Evolutionary conservation across 1,140 invertebrate genomes (phyloP), one percentile per base, ranked within the genome.

Genomic region (Lethocerus indicus): DNA sequence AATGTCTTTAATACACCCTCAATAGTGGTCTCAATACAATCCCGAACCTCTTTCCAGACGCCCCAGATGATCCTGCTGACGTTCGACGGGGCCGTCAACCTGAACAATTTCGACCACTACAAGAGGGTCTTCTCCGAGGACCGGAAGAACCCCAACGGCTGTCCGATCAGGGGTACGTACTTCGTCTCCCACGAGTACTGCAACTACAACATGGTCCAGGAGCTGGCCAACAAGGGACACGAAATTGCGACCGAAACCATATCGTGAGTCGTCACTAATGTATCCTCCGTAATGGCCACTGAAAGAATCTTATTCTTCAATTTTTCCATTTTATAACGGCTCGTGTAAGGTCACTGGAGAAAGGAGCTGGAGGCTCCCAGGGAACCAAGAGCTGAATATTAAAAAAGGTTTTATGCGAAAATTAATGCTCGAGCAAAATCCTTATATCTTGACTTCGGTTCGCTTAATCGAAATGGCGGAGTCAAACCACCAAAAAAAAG

Each of bases 181-280:
- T 96, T 95, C 66, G 74, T 93, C 52, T 87, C 90, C 6, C 89
- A 95, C 62, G 88, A 93, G 63, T 94, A 90, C 67, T 90, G 87
- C 59, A 89, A 95, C 66, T 95, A 95, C 66, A 84, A 84, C 49
- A 83, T 88, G 75, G 84, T 93, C 5, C 86, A 93, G 64, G 69
- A 83, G 56, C 68, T 94, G 28, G 88, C 88, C 45, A 79, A 84
- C 59, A 76, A 83, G 54, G 88, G 89, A 25, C 85, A 93, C 57
- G 91, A 96, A 71, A 89, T 95, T 54, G 90, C 79, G 14, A 83
- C 86, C 3, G 87, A 91, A 63, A 92, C 84, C 24, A 82, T 88
- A 58, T 87, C 84, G 76, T 79, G 64, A 73, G 74, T 71, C 4
- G 2, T 16, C 14, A n/a, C n/a, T n/a, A n/a, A n/a, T n/a, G n/a